These are phyloP conservation scores for Perca fluviatilis DNA, from an alignment of 2,113 vertebrate species.

Conservation along the genomic window DNA sequence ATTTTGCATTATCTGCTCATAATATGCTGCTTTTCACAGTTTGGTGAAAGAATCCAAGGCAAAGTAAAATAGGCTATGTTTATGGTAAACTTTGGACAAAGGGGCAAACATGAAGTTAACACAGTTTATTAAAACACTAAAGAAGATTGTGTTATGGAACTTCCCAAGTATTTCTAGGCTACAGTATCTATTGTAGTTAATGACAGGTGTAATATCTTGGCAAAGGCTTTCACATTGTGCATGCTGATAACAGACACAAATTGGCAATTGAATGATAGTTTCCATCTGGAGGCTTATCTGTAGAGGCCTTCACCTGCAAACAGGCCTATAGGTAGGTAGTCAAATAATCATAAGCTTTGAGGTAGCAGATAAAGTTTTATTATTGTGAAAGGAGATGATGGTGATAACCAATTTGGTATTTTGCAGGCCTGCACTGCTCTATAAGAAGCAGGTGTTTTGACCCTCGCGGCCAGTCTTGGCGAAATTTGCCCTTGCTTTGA, in stretches of 20 bases:
- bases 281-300: not conserved
- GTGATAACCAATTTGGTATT: too few species aligned
- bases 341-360: conserved; percentile 7
- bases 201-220: not conserved
- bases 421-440: not conserved
- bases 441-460: not conserved
- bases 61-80: too few species aligned
- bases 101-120: not conserved
- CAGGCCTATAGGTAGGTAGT: not conserved
- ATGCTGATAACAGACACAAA: not conserved
- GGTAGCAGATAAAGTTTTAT: not conserved
- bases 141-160: too few species aligned
- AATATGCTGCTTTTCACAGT: not conserved
- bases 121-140: not conserved
- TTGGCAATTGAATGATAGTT: not conserved
- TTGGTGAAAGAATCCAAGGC: not conserved
- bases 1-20: not conserved
- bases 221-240: not conserved
- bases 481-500: conserved; percentile 4
- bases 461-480: not conserved
- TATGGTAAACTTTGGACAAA: not conserved
- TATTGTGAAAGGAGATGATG: not conserved
- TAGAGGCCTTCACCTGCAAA: not conserved
- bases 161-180: not conserved
- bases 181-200: too few species aligned